Base-by-base conservation (phyloP, 2,797 vertebrate genomes). In the Anomalospiza imberbis region DNA sequence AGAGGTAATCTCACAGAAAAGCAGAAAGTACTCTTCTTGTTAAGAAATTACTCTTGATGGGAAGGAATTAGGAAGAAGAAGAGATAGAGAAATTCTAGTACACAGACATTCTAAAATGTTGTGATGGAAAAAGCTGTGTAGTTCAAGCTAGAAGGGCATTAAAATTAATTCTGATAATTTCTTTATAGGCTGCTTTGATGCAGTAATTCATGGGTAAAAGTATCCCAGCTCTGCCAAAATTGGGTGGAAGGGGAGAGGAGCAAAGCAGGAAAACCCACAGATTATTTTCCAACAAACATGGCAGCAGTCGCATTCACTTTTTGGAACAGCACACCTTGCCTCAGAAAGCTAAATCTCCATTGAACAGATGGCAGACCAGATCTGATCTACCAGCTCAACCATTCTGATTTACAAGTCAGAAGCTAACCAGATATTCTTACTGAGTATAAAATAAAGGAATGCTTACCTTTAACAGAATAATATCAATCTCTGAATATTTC, bases 401-500 rank as follows among this genome's bases (percentile, higher is more conserved):
- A 82, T 79, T 90, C 34, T 62, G 48, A 87, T 83, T 83, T 67
- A 89, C 16, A 75, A 53, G 63, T 87, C 82, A 87, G 63, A 78
- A 79, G 44, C 32, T 71, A 83, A 62, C 32, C 63, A 92, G 73
- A 57, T 87, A 89, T 75, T 75, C 53, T 70, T 66, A 74, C 10
- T 40, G 34, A 84, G 65, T 81, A 86, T 53, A 67, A 80, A 89
- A 77, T 57, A 68, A 95, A 60, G 40, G 20, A 42, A 60, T 73
- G 96, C 98, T 98, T 96, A 99, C 99, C 99, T 99, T 99, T 93
- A 99, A 98, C 70, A 99, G 97, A 96, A 99, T 99, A 90, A 99
- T 99, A 98, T 99, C 99, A 75, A 99, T 99, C 97, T 99, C 99
- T 16, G 99, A 99, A 97, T 99, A 99, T 97, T 99, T 99, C 99